These are phyloP conservation scores for Radopholus similis DNA, from an alignment of 1,140 invertebrate genomes.

Conservation along the genomic window DNA sequence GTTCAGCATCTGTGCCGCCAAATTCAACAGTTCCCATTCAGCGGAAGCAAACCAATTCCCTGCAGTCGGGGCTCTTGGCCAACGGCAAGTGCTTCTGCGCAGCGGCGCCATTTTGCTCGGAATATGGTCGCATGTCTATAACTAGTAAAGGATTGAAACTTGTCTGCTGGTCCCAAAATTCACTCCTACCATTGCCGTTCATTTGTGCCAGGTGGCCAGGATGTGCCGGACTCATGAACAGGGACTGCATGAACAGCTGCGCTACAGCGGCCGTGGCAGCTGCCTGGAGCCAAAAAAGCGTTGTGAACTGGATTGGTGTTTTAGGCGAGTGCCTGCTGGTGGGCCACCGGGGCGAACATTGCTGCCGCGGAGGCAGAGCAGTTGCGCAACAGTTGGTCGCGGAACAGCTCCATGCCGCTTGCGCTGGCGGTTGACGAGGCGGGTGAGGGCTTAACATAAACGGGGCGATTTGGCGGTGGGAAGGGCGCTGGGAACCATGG, in stretches of 20 bases:
- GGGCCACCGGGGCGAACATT: background rate
- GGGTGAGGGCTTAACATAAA: no score
- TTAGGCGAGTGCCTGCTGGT: background rate
- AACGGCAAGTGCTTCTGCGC: slow-evolving; percentile 16
- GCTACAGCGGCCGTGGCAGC: background rate
- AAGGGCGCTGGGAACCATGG: no score
- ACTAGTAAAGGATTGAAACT: background rate
- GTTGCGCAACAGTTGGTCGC: slow-evolving; percentile 3
- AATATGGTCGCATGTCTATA: background rate
- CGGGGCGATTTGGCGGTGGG: no score
- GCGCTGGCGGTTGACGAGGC: no score
- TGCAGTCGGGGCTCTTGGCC: slow-evolving; percentile 29
- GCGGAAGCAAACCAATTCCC: slow-evolving; percentile 3
- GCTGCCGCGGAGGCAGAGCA: background rate
- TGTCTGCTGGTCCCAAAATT: background rate
- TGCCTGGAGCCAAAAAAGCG: background rate
- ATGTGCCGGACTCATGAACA: background rate
- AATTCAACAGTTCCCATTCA: background rate
- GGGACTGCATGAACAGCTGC: background rate
- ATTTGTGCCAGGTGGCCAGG: background rate
- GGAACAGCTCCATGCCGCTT: no score
- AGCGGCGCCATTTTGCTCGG: background rate
- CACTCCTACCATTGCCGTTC: background rate
- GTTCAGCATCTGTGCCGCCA: background rate
- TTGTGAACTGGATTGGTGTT: background rate